A percentile compares a stretch with the other conserved stretches of the same genome.
Evolutionary conservation across 2,888 invertebrate genomes (phyloP).

Genomic region (Eupithecia centaureata): DNA sequence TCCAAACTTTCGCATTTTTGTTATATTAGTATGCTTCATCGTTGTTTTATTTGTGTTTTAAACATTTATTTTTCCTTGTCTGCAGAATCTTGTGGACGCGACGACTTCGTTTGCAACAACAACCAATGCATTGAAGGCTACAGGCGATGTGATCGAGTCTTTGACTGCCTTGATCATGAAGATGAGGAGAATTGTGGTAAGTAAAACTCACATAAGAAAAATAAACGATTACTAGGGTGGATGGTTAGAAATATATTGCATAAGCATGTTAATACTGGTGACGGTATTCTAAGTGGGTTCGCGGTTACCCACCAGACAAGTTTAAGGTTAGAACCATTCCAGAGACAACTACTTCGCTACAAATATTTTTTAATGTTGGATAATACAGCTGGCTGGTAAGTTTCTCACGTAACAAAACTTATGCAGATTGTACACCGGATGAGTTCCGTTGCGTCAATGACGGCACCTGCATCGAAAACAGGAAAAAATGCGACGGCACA

Average conservation of each 20-base stretch:
- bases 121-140: conserved; percentile 82
- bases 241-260: not conserved
- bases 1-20: too few species aligned
- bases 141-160: conserved; percentile 83
- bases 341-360: too few species aligned
- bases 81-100: conserved; percentile 68
- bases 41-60: not conserved
- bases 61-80: conserved; percentile 46
- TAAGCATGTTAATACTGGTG: not conserved
- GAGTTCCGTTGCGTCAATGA: conserved; percentile 85
- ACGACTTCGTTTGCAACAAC: conserved; percentile 82
- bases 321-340: too few species aligned
- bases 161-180: conserved; percentile 85
- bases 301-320: not conserved
- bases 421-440: conserved; percentile 63
- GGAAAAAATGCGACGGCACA: conserved; percentile 83
- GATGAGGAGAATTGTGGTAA: conserved; percentile 86
- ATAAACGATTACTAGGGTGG: not conserved
- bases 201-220: conserved; percentile 41
- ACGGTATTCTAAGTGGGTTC: too few species aligned
- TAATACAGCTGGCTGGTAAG: not conserved
- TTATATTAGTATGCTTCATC: too few species aligned
- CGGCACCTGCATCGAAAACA: conserved; percentile 84
- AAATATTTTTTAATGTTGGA: not conserved
- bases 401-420: conserved; percentile 4